A percentile compares a stretch with the other conserved stretches of the same genome.
phyloP scores from a whole-genome alignment of 2,113 vertebrate genomes.

The Lophius piscatorius region DNA sequence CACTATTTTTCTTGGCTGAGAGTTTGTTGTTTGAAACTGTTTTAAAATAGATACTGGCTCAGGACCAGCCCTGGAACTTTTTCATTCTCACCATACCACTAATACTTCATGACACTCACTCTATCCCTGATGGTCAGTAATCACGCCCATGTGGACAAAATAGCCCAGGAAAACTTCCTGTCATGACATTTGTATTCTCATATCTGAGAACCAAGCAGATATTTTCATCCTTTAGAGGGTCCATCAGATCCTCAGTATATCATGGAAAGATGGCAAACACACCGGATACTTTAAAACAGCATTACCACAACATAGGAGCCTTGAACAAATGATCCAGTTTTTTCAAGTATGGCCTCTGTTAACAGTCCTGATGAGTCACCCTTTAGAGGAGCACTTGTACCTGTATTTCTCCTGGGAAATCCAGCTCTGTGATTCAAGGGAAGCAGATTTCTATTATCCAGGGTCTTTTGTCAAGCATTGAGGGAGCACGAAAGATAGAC shows the following conservation, averaged over 20 bases:
- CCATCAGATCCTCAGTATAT: conserved; percentile 42
- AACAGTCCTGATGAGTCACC: conserved; percentile 46
- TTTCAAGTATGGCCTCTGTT: conserved; percentile 49
- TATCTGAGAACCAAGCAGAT: conserved; percentile 46
- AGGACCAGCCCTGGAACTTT: too few species aligned
- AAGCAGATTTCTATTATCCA: conserved; percentile 31
- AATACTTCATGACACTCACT: conserved; percentile 42
- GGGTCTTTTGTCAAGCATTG: conserved; percentile 49
- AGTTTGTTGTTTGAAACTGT: too few species aligned
- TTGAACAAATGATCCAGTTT: conserved; percentile 48
- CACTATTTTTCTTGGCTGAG: too few species aligned
- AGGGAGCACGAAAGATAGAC: conserved; percentile 34
- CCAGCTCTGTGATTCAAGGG: conserved; percentile 24
- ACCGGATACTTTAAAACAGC: conserved; percentile 40
- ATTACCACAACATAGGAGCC: conserved; percentile 40
- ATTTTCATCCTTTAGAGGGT: conserved; percentile 36
- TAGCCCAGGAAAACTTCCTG: conserved; percentile 36
- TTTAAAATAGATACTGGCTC: too few species aligned
- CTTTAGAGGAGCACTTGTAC: conserved; percentile 39
- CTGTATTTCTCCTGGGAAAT: conserved; percentile 39
- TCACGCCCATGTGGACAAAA: conserved; percentile 49
- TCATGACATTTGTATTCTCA: conserved; percentile 30
- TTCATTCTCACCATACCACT: conserved; percentile 31
- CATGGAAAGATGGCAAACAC: conserved; percentile 61
- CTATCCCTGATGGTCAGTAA: conserved; percentile 47